A percentile compares a stretch with the other conserved stretches of the same genome.
phyloP scores from a whole-genome alignment of 2,888 invertebrate genomes.

The Drosophila austrosaltans region DNA sequence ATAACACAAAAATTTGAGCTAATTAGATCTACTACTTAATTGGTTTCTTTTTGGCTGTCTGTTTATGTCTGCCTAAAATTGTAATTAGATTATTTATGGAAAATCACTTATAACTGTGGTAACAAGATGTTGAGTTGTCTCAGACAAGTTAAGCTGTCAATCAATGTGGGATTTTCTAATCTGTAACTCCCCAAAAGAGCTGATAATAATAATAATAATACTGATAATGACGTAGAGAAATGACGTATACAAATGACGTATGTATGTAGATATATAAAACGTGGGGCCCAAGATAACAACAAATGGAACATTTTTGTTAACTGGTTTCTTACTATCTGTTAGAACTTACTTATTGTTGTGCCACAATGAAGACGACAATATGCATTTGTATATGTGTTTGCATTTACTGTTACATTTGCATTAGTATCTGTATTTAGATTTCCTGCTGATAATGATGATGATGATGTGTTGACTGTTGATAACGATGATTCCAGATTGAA shows the following conservation, averaged over 20 bases:
- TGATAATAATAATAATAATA: not conserved
- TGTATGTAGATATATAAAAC: no score
- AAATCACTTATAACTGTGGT: not conserved
- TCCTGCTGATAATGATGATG: not conserved
- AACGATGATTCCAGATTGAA: not conserved
- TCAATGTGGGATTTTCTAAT: not conserved
- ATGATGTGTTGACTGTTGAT: no score
- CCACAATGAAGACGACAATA: conserved; percentile 1
- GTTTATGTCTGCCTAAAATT: not conserved
- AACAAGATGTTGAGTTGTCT: no score
- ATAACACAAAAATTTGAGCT: not conserved
- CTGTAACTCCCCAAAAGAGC: not conserved
- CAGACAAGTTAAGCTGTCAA: not conserved
- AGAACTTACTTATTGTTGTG: not conserved
- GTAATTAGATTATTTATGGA: conserved; percentile 7
- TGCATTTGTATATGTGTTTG: not conserved
- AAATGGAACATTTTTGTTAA: not conserved
- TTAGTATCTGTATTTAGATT: not conserved
- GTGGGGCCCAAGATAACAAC: not conserved
- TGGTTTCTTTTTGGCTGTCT: not conserved
- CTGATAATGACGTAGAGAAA: not conserved
- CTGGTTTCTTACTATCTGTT: no score
- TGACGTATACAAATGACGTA: not conserved
- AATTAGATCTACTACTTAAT: not conserved
- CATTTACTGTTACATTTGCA: not conserved